Evolutionary conservation across 2,113 vertebrate species (phyloP).

Genomic region (Alligator mississippiensis): DNA sequence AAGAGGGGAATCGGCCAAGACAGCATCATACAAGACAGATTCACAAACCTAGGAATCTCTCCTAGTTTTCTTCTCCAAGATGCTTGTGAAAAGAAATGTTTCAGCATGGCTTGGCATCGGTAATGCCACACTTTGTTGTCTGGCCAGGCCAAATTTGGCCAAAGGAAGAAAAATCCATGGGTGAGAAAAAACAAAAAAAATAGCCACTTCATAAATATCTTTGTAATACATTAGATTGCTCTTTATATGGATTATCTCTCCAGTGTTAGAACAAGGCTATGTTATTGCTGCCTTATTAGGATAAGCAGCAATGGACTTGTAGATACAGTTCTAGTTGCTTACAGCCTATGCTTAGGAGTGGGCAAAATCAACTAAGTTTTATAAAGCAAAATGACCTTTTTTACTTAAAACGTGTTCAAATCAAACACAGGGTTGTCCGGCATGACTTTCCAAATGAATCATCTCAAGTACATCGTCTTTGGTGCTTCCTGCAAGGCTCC

Average conservation of each 20-base stretch:
- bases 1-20: constrained; percentile 24
- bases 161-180: neutral
- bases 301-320: neutral
- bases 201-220: constrained; percentile 17
- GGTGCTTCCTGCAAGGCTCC: constrained; percentile 10
- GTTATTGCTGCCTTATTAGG: neutral
- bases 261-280: neutral
- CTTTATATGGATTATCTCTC: constrained; percentile 18
- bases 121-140: rapidly evolving
- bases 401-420: neutral
- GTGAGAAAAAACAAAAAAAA: neutral
- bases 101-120: constrained; percentile 18
- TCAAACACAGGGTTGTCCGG: neutral
- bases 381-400: neutral
- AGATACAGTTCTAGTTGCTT: neutral
- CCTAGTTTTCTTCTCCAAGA: neutral
- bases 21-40: neutral
- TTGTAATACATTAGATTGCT: neutral
- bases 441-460: rapidly evolving
- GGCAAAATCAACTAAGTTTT: neutral
- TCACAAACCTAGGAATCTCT: neutral
- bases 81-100: constrained; percentile 48
- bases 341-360: rapidly evolving
- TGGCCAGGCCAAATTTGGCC: constrained; percentile 21
- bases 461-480: constrained; percentile 7